Evolutionary conservation across 2,113 vertebrate species (phyloP), one percentile per base, ranked within the genome.

Genomic region (Syngnathus scovelli): DNA sequence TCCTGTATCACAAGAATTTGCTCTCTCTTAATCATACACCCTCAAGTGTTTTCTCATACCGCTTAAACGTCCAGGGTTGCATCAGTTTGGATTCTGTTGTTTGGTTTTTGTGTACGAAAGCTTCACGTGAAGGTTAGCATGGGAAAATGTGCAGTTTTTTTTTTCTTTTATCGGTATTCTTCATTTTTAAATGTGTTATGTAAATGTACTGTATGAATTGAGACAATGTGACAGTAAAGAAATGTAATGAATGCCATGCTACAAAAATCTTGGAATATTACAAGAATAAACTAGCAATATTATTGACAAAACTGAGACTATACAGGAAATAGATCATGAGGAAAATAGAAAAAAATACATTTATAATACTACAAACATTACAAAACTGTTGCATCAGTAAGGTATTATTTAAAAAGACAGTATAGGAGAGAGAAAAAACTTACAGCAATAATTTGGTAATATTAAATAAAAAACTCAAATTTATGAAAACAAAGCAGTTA

Each of bases 1-100:
- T 71, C 19, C 44, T 56, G 8, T 67, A 61, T 82, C 71, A 60
- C 49, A 71, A 38, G 36, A 60, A 71, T 75, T 70, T 81, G 59
- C 49, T 66, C 23, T 18, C 49, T 66, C 49, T 3, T n/a, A 21
- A 19, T 18, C 4, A 4, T 8, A 9, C 49, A 18, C 21, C 46
- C 19, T 76, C 37, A 36, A 58, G 55, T 58, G 27, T 36, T 12
- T 58, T 36, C 7, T 58, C 15, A 36, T 16, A 2, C 55, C 15
- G 16, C 18, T 58, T 18, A 16, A 58, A 58, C 6, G 7, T 6
- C 27, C 27, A 56, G 12, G 33, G 54, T 13, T 15, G 27, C 12
- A 33, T 15, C 55, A 33, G 27, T 43, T 58, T 36, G 55, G 6
- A 2, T 18, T 27, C 21, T 56, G 13, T 33, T 33, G 6, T 15